Conservation (phyloP, 2,113 vertebrate species). For the Pithys albifrons region DNA sequence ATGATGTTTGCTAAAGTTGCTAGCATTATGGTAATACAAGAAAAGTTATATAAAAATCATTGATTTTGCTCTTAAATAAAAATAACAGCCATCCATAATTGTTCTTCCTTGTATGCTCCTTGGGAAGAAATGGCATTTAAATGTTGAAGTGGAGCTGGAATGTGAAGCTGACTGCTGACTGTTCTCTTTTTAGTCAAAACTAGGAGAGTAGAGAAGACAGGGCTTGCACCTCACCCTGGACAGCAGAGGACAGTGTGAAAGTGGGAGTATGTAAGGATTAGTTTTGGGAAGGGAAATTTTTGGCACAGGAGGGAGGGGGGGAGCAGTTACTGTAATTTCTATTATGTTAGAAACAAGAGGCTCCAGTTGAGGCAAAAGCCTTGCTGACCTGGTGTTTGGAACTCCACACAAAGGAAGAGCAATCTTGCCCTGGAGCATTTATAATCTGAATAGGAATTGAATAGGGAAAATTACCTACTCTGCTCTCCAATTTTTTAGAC, state of each 20-base stretch:
- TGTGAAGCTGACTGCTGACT: neutral
- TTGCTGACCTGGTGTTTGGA: neutral
- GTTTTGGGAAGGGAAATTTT: neutral
- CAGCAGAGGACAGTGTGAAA: neutral
- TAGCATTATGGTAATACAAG: neutral
- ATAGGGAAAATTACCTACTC: neutral
- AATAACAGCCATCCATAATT: neutral
- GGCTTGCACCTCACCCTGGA: fast-evolving
- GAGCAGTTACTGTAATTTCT: neutral
- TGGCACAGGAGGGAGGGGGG: neutral
- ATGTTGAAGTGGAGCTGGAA: neutral
- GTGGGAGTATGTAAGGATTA: neutral
- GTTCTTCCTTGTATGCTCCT: neutral
- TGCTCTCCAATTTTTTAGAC: neutral
- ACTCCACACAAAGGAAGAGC: neutral
- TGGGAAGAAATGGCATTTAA: neutral
- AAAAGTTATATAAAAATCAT: neutral
- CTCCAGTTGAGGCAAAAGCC: neutral
- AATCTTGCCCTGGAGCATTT: neutral
- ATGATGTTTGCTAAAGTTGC: neutral
- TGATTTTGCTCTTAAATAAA: neutral
- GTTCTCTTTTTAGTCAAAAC: neutral
- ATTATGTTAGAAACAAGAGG: neutral
- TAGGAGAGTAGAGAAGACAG: neutral
- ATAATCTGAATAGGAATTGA: neutral